phyloP scores from a whole-genome alignment of 2,888 invertebrate species.

The Enchytraeus crypticus region DNA sequence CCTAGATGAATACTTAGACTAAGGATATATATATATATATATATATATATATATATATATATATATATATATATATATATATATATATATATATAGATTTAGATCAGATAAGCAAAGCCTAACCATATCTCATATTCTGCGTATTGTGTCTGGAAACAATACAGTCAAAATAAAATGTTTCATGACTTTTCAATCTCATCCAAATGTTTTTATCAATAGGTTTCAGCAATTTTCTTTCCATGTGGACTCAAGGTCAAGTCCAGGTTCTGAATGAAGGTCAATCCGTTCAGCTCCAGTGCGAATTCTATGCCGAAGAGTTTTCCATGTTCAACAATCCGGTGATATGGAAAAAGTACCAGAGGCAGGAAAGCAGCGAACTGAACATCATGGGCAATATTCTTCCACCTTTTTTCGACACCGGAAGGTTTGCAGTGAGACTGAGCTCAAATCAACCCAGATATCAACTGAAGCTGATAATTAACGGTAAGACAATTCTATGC shows the following conservation, averaged over 20 bases:
- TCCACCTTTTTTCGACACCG: slow-evolving; percentile 8
- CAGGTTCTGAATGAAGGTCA: slow-evolving; percentile 6
- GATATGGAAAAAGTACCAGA: slow-evolving; percentile 16
- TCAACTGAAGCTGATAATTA: slow-evolving; percentile 11
- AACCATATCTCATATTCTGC: no score
- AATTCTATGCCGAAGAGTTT: slow-evolving; percentile 8
- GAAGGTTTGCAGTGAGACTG: slow-evolving; percentile 12
- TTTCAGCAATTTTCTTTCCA: slow-evolving; percentile 4
- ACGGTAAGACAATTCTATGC: no score
- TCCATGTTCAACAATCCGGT: slow-evolving; percentile 19
- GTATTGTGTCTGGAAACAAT: no score
- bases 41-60: no score
- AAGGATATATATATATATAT: no score
- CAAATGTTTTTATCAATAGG: no score
- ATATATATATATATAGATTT: no score
- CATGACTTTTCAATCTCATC: no score
- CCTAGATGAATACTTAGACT: no score
- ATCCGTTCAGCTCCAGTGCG: slow-evolving; percentile 7
- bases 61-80: no score
- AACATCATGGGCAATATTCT: slow-evolving; percentile 20
- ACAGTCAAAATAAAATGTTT: no score
- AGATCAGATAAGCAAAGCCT: no score
- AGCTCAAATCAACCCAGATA: slow-evolving; percentile 7
- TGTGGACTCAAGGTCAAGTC: not conserved
- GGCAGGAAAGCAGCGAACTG: slow-evolving; percentile 12